Evolutionary conservation across 2,797 vertebrate species (phyloP).

Genomic region (Anguilla marmorata): DNA sequence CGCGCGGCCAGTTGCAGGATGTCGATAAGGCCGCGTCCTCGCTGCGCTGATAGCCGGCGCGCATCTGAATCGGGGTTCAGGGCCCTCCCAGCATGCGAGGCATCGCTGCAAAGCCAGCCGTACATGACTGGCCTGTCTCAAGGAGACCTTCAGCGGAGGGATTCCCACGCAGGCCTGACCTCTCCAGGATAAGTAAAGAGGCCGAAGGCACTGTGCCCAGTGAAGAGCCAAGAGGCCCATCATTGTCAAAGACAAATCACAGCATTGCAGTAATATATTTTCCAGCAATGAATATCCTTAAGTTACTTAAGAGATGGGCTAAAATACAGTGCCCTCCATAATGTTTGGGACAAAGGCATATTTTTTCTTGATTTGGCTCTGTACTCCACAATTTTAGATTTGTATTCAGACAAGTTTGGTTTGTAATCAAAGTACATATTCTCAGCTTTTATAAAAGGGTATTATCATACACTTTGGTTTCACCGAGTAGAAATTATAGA

Average conservation of each 20-base stretch:
- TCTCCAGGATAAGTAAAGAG: not conserved
- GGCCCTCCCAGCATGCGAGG: not conserved
- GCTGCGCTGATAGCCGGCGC: slow-evolving; percentile 29
- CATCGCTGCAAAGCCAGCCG: not conserved
- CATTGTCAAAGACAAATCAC: not conserved
- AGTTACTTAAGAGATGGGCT: not conserved
- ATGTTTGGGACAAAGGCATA: too few species aligned
- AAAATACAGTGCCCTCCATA: too few species aligned
- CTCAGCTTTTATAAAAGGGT: too few species aligned
- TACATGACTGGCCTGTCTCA: not conserved
- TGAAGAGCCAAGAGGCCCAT: slow-evolving; percentile 2
- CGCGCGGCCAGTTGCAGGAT: slow-evolving; percentile 57
- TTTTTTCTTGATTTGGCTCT: too few species aligned
- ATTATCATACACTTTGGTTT: too few species aligned
- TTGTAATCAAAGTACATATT: too few species aligned
- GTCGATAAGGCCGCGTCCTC: slow-evolving; percentile 53
- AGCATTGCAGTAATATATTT: not conserved
- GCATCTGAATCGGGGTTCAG: slow-evolving; percentile 17
- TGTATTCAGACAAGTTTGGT: too few species aligned
- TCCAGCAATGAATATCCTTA: not conserved
- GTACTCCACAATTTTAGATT: too few species aligned
- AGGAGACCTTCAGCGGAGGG: not conserved
- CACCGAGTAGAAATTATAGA: too few species aligned
- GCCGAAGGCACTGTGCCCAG: not conserved
- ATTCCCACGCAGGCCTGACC: too few species aligned